Conservation (phyloP, 2,797 vertebrate species). For the Mus minutoides region DNA sequence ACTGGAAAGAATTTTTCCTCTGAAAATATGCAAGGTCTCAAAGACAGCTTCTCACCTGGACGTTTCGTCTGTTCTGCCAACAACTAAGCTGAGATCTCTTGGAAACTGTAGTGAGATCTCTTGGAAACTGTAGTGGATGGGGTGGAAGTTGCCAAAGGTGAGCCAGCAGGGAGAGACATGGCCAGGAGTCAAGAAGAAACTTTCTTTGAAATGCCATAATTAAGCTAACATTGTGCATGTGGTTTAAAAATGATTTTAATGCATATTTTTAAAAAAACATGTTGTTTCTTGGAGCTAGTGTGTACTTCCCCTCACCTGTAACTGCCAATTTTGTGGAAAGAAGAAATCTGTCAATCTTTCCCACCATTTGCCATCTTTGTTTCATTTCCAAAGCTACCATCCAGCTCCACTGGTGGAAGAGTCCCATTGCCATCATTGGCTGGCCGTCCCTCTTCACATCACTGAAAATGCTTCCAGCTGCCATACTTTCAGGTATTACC, state of each 20-base stretch:
- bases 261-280: not conserved
- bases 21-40: slow-evolving; percentile 32
- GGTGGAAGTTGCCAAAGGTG: not conserved
- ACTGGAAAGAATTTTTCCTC: not conserved
- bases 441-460: not conserved
- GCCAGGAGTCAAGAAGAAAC: not conserved
- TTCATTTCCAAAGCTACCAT: not conserved
- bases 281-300: not conserved
- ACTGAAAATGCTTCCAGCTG: not conserved
- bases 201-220: not conserved
- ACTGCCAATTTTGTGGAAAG: slow-evolving; percentile 19
- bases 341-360: not conserved
- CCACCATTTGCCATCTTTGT: not conserved
- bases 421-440: not conserved
- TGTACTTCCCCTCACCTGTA: not conserved
- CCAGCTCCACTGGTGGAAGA: not conserved
- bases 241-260: not conserved
- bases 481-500: not conserved
- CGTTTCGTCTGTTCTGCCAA: slow-evolving; percentile 31
- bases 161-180: not conserved
- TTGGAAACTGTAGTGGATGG: not conserved
- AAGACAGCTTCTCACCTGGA: not conserved
- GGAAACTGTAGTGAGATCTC: not conserved
- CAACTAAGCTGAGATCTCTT: not conserved
- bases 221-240: not conserved